Evolutionary conservation across 2,113 vertebrate species (phyloP), one percentile per base, ranked within the genome.

Genomic region (Anas platyrhynchos): DNA sequence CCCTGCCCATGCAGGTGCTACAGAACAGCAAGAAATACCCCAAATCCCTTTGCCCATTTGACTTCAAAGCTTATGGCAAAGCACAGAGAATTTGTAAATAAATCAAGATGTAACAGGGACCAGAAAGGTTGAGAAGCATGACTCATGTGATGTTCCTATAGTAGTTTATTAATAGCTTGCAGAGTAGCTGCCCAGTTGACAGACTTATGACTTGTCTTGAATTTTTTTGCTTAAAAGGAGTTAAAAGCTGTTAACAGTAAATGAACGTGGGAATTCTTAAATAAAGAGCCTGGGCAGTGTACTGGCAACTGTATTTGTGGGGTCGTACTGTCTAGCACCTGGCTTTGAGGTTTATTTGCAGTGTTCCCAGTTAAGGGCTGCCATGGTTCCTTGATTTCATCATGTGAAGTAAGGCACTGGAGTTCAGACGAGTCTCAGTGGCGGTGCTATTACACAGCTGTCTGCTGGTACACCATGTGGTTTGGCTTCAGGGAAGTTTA

Each of bases 121-220:
- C 86, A 91, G 83, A 77, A 83, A 18, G 46, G 36, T 11, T 95
- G 91, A 75, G 54, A 82, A 58, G 38, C 38, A 9, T 76, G 88
- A 81, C 54, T 96, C 90, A 79, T 90, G 73, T 94, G 93, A 93
- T 96, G 91, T 85, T 89, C 85, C 55, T 95, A 55, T 88, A 95
- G 93, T 80, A 74, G 88, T 86, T 96, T 94, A 96, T 96, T 94
- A 94, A 87, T 96, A 96, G 83, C 79, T 83, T 88, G 72, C 63
- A 2, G 3, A 69, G 44, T 93, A 66, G 80, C 67, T 95, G 93
- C 71, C 71, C 58, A 31, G 77, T 76, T 95, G 83, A 91, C 83
- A 68, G 94, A 81, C 67, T 86, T 73, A 61, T 0, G 5, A 76
- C 44, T 89, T 91, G 80, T 78, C 77, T 88, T 87, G 67, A 26